Evolutionary conservation across 2,113 vertebrate species (phyloP), one percentile per base, ranked within the genome.

Genomic region (Python bivittatus): DNA sequence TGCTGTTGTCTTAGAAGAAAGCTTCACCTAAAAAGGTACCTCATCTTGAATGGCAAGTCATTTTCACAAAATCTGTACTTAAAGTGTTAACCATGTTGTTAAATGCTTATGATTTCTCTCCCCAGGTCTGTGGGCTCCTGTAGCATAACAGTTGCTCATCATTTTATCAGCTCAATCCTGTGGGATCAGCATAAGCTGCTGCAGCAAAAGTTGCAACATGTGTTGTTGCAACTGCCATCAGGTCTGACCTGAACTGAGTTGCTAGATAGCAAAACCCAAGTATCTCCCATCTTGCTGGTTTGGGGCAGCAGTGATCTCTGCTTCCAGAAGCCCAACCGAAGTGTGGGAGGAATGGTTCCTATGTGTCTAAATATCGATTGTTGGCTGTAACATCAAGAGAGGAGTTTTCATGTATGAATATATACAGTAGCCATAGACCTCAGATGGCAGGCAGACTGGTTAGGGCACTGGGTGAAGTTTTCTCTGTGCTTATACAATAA

Each of bases 1-100:
- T 79, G 72, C 72, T 79, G 6, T 79, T 58, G 33, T 58, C n/a
- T 97, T 89, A 83, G 92, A 96, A 96, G 95, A 92, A 97, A 94
- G 94, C 88, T 91, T 94, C 91, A 91, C 91, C 90, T 96, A 93
- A 93, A 91, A 56, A 95, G 91, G 95, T 97, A 97, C 97, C 97
- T 94, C 93, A 96, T 97, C 97, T 94, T 95, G 97, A 95, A 97
- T 98, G 97, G 97, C 97, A 98, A 96, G 97, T 98, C 96, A 97
- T 98, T 98, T 97, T 98, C 98, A 98, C 97, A 98, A 97, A 92
- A 98, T 98, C 95, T 88, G 96, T 96, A 95, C 89, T 94, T 92
- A 93, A 97, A 96, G 94, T 96, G 97, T 97, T 97, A 97, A 96
- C 92, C 91, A 52, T 90, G 91, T 1, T 90, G 58, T 93, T 94